phyloP scores from a whole-genome alignment of 1,140 invertebrate species.

The Eciton burchellii region DNA sequence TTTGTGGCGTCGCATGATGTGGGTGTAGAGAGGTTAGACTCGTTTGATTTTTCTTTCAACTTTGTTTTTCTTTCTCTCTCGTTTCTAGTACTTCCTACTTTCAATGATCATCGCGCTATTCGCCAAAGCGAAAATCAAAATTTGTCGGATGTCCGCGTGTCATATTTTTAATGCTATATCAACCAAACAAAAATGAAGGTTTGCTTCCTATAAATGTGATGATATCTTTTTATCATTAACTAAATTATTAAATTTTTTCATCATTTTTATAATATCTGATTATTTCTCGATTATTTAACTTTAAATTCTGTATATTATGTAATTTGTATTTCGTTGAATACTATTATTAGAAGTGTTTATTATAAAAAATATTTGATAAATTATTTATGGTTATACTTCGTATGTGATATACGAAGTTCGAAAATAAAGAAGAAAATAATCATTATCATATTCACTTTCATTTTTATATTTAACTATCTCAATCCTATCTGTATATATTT shows the following conservation, averaged over 20 bases:
- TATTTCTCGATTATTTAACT: background rate
- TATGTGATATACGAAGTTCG: background rate
- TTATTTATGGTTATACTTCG: background rate
- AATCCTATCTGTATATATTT: conserved; percentile 18
- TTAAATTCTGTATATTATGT: background rate
- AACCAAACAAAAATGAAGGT: background rate
- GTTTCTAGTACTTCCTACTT: background rate
- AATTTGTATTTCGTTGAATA: background rate
- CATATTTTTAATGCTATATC: background rate
- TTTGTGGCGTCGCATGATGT: conserved; percentile 82
- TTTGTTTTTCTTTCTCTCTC: conserved; percentile 15
- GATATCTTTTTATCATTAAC: background rate
- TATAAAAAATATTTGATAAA: conserved; percentile 18
- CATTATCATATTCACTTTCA: too few species aligned
- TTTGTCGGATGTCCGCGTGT: background rate
- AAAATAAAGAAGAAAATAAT: background rate
- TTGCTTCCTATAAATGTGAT: background rate
- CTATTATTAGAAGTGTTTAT: background rate
- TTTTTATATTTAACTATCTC: background rate
- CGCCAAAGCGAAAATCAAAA: background rate
- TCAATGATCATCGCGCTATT: background rate
- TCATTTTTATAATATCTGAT: background rate
- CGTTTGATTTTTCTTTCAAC: conserved; percentile 74
- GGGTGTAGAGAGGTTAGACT: conserved; percentile 81
- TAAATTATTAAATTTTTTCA: too few species aligned